Percentiles rank a stretch among this genome's conserved stretches.
These are phyloP conservation scores for Maniola hyperantus DNA, from an alignment of 2,888 invertebrate species.

Conservation along the genomic window DNA sequence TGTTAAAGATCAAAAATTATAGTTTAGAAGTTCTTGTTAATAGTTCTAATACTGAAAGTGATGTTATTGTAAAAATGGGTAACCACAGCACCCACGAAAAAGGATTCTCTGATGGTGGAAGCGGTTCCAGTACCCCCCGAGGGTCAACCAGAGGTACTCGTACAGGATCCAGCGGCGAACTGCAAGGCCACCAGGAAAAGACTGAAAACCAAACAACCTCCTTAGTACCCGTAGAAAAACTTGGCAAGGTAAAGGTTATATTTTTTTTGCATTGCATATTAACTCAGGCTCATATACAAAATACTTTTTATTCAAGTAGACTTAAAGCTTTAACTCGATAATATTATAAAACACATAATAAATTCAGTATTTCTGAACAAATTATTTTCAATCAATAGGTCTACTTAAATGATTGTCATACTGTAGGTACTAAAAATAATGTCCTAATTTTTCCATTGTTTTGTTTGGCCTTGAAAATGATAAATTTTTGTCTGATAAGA, in stretches of 20 bases:
- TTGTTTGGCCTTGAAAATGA: constrained; percentile 41
- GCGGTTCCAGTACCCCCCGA: constrained; percentile 67
- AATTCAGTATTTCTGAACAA: background rate
- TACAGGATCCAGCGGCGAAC: constrained; percentile 86
- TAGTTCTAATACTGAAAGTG: constrained; percentile 11
- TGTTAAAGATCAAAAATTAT: background rate
- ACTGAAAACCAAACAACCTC: constrained; percentile 76
- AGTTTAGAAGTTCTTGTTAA: constrained; percentile 20
- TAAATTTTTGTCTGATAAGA: constrained; percentile 31
- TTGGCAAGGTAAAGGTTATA: constrained; percentile 84
- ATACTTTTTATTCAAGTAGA: background rate
- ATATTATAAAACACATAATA: no score
- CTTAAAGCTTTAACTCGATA: no score
- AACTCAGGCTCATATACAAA: background rate
- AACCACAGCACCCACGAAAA: constrained; percentile 70
- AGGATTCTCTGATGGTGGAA: constrained; percentile 58
- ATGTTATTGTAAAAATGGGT: constrained; percentile 56
- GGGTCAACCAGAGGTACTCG: constrained; percentile 72
- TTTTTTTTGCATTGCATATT: constrained; percentile 36
- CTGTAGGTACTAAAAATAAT: no score
- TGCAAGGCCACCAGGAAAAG: constrained; percentile 81
- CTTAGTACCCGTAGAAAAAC: constrained; percentile 88
- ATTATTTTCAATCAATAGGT: background rate
- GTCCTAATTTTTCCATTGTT: constrained; percentile 23
- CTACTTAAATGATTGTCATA: no score